Base-by-base conservation (phyloP, 2,113 vertebrate genomes). In the Vidua chalybeata region DNA sequence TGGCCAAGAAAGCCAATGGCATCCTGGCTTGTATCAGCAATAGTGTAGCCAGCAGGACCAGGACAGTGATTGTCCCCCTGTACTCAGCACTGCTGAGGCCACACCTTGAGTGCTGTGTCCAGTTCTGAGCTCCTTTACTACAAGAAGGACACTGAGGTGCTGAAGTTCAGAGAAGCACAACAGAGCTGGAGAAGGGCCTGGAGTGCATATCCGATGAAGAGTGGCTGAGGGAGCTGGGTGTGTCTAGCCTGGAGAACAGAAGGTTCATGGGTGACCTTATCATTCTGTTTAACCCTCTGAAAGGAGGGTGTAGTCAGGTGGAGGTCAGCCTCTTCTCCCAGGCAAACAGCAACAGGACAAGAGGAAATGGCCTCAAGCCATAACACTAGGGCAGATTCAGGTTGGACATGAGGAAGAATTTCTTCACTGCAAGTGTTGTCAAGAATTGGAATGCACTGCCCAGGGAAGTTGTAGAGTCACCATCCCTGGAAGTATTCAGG, bases 71-170 rank as follows among this genome's bases (percentile, higher is more conserved):
- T 35, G 13, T 46, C 0, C 20, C 10, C 2, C 58, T 59, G 22
- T 51, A 4, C 15, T 6, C 3, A 2, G 51, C 31, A 46, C 3
- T 23, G 27, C 8, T 45, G 68, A 28, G 1, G 45, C 6, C 1
- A 9, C 39, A 67, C 1, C 1, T 26, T 0, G 0, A 21, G 28
- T 54, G 15, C 9, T 39, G 23, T 39, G 37, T 46, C 27, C 77
- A 52, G 10, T 28, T 43, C 37, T 52, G 37, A 21, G 10, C 21
- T 10, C 8, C 62, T 20, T 37, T 1, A 48, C 27, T 48, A 8
- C 8, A 27, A 37, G 35, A 56, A 26, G 15, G 15, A 46, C 41
- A 31, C 5, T 21, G 22, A 80, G 17, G 41, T 4, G n/a, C 41
- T 56, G 52, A 26, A 37, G n/a, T 56, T 10, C 63, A 69, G 37